Conservation (phyloP, 2,797 vertebrate genomes). For the Pseudotriccus pelzelni region DNA sequence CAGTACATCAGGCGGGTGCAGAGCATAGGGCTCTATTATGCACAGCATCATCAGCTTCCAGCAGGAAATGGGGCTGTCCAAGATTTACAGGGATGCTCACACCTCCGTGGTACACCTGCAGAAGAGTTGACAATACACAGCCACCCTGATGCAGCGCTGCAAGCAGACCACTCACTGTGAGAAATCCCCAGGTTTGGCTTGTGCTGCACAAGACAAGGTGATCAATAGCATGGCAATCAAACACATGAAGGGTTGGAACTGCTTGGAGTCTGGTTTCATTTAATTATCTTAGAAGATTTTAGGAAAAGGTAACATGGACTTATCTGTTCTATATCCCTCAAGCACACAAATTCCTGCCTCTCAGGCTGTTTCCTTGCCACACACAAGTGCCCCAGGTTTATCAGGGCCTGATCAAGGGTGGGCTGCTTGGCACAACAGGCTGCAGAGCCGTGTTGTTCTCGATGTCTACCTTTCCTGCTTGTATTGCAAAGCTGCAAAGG, state of each 20-base stretch:
- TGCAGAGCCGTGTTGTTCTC: neutral
- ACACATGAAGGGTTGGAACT: accelerated
- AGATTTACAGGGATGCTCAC: neutral
- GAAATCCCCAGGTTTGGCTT: neutral
- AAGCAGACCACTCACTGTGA: neutral
- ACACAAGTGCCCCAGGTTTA: neutral
- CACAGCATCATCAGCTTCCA: neutral
- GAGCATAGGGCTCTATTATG: neutral
- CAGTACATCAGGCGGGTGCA: neutral
- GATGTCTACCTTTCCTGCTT: neutral
- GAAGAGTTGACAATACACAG: neutral
- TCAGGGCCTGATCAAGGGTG: neutral
- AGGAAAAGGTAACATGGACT: neutral
- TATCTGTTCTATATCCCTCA: neutral
- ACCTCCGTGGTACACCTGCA: accelerated
- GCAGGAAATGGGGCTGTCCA: neutral
- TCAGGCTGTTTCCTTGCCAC: neutral
- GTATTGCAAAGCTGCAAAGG: neutral
- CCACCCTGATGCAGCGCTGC: neutral
- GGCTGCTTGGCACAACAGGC: neutral
- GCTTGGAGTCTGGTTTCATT: neutral
- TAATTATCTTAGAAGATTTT: neutral
- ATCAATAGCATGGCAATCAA: neutral
- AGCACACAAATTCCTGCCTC: neutral
- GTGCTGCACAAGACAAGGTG: neutral